Evolutionary conservation across 2,113 vertebrate genomes (phyloP), one percentile per base, ranked within the genome.

Genomic region (Callipepla californica): DNA sequence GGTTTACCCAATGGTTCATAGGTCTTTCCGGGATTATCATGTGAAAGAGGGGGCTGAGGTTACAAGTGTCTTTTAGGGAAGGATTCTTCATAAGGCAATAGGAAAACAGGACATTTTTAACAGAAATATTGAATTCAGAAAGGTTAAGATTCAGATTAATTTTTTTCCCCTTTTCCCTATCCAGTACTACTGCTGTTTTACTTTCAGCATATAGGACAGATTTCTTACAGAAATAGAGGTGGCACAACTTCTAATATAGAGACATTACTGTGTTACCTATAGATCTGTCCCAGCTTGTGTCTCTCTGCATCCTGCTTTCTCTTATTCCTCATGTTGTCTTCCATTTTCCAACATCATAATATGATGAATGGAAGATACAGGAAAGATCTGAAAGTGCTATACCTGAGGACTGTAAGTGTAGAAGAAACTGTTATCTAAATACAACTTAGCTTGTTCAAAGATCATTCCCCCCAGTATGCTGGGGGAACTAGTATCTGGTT

Each of bases 31-130:
- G 55, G n/a, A 28, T 69, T 79, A 80, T 34, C 6, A 32, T 30
- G 36, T 22, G 10, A 28, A 66, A 7, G 0, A 62, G 6, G 7
- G 4, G 3, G 10, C 17, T 66, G 30, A 7, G 12, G 3, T 40
- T 76, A 57, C 9, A 68, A 61, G 26, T 34, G 7, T 11, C 10
- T 77, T 89, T 89, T 76, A 53, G 25, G 38, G 22, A 23, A 65
- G 1, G 9, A 3, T 67, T 1, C 3, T 10, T 51, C 87, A 40
- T 63, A 14, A 74, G 26, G 8, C 2, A 74, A 55, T 73, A 87
- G 9, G 1, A 73, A 85, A 94, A 21, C 7, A 28, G 3, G 16
- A 47, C 4, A 32, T 57, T 62, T 85, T 90, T 45, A 66, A 30
- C 5, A 59, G 12, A 76, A 80, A 21, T 50, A 2, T 32, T 62